These are phyloP conservation scores for Oriolus oriolus DNA, from an alignment of 2,113 vertebrate genomes.

Conservation along the genomic window DNA sequence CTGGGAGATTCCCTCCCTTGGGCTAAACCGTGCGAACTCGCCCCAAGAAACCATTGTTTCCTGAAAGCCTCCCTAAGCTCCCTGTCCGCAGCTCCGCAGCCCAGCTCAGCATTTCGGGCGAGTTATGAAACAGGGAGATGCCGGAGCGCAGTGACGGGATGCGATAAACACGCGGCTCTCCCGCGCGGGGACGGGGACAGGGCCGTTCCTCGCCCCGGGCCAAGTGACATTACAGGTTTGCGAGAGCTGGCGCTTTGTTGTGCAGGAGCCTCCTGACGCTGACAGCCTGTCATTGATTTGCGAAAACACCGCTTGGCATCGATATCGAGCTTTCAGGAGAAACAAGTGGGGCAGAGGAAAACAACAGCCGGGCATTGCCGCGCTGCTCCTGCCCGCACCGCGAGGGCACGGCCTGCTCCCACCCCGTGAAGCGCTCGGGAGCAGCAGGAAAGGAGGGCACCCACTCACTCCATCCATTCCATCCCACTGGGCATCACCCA, in stretches of 20 bases:
- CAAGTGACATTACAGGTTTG: slow-evolving; percentile 49
- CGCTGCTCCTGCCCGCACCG: neutral
- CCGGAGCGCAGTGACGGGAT: neutral
- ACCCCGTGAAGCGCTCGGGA: neutral
- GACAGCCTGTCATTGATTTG: slow-evolving; percentile 59
- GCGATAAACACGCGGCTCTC: slow-evolving; percentile 21
- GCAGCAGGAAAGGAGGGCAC: neutral
- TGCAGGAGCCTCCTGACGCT: slow-evolving; percentile 33
- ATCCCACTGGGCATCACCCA: neutral
- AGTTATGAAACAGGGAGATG: slow-evolving; percentile 49
- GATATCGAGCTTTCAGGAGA: slow-evolving; percentile 33
- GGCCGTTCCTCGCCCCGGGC: slow-evolving; percentile 10
- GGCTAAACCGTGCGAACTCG: neutral
- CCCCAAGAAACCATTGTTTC: neutral
- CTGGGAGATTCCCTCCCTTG: neutral
- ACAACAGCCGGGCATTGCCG: neutral
- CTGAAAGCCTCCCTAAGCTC: neutral
- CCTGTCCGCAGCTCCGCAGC: neutral
- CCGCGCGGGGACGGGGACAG: neutral
- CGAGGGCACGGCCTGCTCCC: neutral
- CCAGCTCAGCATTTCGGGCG: slow-evolving; percentile 8
- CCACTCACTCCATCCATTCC: neutral
- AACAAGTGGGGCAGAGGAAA: slow-evolving; percentile 21
- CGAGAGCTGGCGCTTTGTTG: slow-evolving; percentile 35
- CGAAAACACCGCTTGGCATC: slow-evolving; percentile 35